These are phyloP conservation scores for Lasiurus cinereus DNA, from an alignment of 2,113 vertebrate species.

Conservation along the genomic window DNA sequence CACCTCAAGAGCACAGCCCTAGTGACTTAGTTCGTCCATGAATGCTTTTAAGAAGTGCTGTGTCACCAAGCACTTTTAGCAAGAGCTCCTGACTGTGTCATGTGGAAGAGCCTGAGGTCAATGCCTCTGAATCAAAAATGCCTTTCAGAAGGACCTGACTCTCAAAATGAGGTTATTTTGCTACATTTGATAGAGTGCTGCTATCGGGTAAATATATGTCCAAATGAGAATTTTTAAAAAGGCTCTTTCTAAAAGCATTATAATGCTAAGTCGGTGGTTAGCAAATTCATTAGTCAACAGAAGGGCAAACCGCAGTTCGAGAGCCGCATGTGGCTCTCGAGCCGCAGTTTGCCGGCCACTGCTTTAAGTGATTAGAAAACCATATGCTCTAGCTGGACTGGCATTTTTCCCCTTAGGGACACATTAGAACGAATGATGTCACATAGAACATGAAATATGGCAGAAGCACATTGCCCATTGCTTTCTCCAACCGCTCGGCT, in stretches of 20 bases:
- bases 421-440: neutral
- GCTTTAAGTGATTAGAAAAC: neutral
- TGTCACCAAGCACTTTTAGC: neutral
- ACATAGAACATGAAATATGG: neutral
- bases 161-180: constrained; percentile 31
- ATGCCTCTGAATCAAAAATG: neutral
- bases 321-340: no score
- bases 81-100: neutral
- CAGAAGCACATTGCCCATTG: neutral
- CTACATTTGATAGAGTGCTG: neutral
- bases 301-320: no score
- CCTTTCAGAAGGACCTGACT: neutral
- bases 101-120: neutral
- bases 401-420: neutral
- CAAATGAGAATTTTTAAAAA: neutral
- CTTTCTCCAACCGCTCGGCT: neutral
- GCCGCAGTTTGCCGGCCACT: no score
- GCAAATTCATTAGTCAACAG: no score
- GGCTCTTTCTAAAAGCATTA: neutral
- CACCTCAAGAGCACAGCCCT: neutral
- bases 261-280: neutral
- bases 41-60: neutral
- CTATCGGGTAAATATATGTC: neutral
- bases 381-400: neutral
- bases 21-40: neutral